Conservation (phyloP, 30 jellyfish, hydroid and myxozoan species). For the Rhopilema esculentum region DNA sequence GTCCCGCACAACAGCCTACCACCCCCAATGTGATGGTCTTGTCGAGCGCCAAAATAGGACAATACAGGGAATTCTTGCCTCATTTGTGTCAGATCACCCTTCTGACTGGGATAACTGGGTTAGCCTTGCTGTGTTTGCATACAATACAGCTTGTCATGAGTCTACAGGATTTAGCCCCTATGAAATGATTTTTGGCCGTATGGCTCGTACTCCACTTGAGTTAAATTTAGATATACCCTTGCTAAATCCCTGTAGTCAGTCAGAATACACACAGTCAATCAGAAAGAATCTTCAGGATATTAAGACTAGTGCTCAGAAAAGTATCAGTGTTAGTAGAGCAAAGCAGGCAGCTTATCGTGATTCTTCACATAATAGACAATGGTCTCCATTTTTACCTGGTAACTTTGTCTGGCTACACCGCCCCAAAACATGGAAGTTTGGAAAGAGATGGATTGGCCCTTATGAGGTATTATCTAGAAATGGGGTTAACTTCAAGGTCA, state of each 20-base stretch:
- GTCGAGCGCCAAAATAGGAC: slow-evolving; percentile 35
- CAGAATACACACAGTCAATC: slow-evolving; percentile 25
- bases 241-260: slow-evolving; percentile 35
- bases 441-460: slow-evolving; percentile 28
- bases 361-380: slow-evolving; percentile 5
- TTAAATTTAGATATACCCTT: slow-evolving; percentile 18
- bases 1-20: slow-evolving; percentile 64
- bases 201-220: slow-evolving; percentile 14
- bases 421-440: slow-evolving; percentile 50
- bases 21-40: slow-evolving; percentile 59
- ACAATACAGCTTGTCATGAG: neutral
- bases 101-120: slow-evolving; percentile 14
- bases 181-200: slow-evolving; percentile 17
- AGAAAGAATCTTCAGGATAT: slow-evolving; percentile 1
- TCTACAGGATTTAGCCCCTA: slow-evolving; percentile 19
- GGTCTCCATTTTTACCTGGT: slow-evolving; percentile 39
- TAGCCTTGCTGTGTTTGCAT: slow-evolving; percentile 3
- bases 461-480: slow-evolving; percentile 19
- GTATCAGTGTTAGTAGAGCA: neutral
- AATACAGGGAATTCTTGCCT: slow-evolving; percentile 7
- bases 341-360: neutral
- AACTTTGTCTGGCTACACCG: slow-evolving; percentile 23
- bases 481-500: slow-evolving; percentile 22
- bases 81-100: slow-evolving; percentile 8
- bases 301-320: slow-evolving; percentile 7